Conservation (phyloP, 2,113 vertebrate species). For the Leptobrachium leishanense region DNA sequence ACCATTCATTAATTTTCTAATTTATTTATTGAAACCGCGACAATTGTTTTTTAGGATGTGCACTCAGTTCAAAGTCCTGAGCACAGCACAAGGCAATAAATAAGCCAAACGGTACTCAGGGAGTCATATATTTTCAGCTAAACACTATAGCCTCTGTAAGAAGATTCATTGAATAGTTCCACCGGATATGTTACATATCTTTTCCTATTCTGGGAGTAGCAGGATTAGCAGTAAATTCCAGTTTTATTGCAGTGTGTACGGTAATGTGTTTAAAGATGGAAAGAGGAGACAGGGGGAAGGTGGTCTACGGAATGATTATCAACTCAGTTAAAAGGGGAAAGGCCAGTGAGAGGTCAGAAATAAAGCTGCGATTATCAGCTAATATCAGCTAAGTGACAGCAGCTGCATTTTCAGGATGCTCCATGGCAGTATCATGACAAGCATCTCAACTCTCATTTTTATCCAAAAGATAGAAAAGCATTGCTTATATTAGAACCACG, state of each 20-base stretch:
- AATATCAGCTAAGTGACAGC: slow-evolving; percentile 39
- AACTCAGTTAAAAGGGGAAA: slow-evolving; percentile 35
- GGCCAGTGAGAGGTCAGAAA: slow-evolving; percentile 38
- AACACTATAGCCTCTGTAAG: slow-evolving; percentile 49
- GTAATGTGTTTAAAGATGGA: slow-evolving; percentile 29
- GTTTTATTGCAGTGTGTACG: slow-evolving; percentile 41
- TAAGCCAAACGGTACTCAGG: slow-evolving; percentile 26
- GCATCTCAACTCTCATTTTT: slow-evolving; percentile 35
- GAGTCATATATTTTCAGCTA: slow-evolving; percentile 46
- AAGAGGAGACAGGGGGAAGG: slow-evolving; percentile 30
- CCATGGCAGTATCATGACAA: slow-evolving; percentile 21
- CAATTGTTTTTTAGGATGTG: too few species aligned
- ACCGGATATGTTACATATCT: slow-evolving; percentile 53
- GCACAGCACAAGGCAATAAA: slow-evolving; percentile 4
- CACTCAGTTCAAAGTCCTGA: not conserved
- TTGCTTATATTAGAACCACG: not conserved
- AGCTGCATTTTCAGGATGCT: slow-evolving; percentile 20
- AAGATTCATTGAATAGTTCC: slow-evolving; percentile 50
- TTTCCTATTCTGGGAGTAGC: slow-evolving; percentile 48
- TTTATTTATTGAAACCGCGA: not conserved
- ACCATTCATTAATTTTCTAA: not conserved
- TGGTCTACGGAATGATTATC: slow-evolving; percentile 32
- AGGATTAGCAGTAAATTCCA: slow-evolving; percentile 53
- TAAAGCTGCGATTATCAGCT: slow-evolving; percentile 19
- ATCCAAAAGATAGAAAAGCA: not conserved